Percentiles rank a stretch among this genome's conserved stretches.
Conservation (phyloP, 2,113 vertebrate genomes). For the human (Homo sapiens) region DNA sequence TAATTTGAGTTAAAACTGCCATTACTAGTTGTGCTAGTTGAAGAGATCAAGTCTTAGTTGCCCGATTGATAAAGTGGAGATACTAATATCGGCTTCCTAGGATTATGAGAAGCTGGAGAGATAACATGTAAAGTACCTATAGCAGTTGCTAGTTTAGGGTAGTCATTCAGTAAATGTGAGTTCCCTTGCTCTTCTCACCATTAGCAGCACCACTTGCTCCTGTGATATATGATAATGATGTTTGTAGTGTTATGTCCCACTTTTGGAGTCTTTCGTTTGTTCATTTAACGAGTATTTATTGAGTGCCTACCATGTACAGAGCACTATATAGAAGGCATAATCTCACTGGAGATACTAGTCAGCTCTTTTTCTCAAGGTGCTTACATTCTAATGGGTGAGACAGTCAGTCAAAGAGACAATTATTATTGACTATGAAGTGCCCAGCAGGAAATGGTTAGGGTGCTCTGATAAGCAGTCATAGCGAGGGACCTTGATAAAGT, state of each 20-base stretch:
- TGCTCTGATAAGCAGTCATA: neutral
- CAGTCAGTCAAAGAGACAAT: neutral
- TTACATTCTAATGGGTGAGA: neutral
- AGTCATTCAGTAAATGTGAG: neutral
- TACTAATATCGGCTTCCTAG: neutral
- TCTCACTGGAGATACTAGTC: neutral
- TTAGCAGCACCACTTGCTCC: neutral
- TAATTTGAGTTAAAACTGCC: neutral
- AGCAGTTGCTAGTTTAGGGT: neutral
- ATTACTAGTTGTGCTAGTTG: neutral
- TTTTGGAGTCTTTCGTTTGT: neutral
- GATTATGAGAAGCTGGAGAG: neutral
- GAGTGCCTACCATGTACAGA: neutral
- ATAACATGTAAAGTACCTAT: neutral
- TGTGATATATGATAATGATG: neutral
- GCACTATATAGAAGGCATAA: neutral
- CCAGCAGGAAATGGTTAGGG: neutral
- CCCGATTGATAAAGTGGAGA: neutral
- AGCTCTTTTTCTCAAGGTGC: neutral
- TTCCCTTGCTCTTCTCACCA: neutral
- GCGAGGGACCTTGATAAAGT: neutral
- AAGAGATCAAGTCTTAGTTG: neutral
- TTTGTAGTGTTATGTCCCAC: neutral
- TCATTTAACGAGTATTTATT: neutral
- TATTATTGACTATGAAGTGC: neutral